Evolutionary conservation across 2,797 vertebrate genomes (phyloP), one percentile per base, ranked within the genome.

Genomic region (Arctocebus calabarensis): DNA sequence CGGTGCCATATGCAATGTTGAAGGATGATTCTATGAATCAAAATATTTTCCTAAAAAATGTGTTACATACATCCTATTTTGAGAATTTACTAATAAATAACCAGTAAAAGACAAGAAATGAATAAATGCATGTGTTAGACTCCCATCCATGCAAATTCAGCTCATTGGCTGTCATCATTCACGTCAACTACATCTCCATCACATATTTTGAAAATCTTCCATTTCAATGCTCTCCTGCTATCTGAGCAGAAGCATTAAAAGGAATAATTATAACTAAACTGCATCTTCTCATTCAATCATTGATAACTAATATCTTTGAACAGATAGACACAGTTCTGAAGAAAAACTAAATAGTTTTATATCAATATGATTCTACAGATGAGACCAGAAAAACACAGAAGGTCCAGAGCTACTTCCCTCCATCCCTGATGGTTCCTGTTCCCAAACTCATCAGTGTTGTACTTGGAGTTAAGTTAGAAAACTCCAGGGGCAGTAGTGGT

Each of bases 21-120:
- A 94, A 19, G 4, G 37, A 78, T 77, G 90, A 61, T 59, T 23
- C 34, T 57, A 11, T 74, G 62, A 68, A 83, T 84, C 43, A 79
- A 37, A 97, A 86, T 90, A 86, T 95, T 87, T 94, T 86, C 40
- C 61, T 94, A 78, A 84, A 57, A 77, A 85, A 48, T 82, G 19
- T 81, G 71, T 61, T 71, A 75, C 45, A 78, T 81, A 86, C 92
- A 71, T 86, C 2, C 40, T 79, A 17, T 45, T 94, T 88, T 81
- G 29, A 90, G 29, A 90, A 81, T 62, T 32, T 70, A 73, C 61
- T 77, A 86, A 91, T 81, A 94, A 88, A 29, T 66, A 81, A 7
- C 25, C 8, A 86, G 8, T 22, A 88, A 91, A 90, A 11, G 37
- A 95, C 6, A 73, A 5, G 22, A 78, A 89, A 84, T 74, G 57